phyloP scores from a whole-genome alignment of 1,140 invertebrate species.

The Bathynomus jamesi region DNA sequence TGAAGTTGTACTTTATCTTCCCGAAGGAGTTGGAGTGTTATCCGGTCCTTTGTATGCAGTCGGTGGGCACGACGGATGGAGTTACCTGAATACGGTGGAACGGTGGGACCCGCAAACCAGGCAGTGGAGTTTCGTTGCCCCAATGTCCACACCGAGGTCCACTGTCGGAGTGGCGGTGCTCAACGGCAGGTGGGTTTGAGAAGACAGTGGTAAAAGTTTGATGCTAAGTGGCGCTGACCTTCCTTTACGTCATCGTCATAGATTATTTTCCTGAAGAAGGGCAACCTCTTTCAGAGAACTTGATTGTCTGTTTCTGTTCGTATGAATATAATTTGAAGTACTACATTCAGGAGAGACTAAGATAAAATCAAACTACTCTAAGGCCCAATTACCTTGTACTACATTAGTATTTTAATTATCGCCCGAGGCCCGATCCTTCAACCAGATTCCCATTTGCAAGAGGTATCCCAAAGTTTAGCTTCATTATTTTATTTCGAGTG shows the following conservation, averaged over 20 bases:
- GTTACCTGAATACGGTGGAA: conserved; percentile 86
- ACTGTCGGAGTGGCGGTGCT: conserved; percentile 84
- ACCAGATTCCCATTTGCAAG: too few relatives aligned
- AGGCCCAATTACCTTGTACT: too few relatives aligned
- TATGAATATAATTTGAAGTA: too few relatives aligned
- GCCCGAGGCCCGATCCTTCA: too few relatives aligned
- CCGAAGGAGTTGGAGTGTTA: conserved; percentile 71
- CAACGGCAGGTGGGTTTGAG: conserved; percentile 57
- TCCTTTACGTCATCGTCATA: not conserved
- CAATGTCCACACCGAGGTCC: conserved; percentile 76
- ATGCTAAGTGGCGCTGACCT: too few relatives aligned
- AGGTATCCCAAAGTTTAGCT: too few relatives aligned
- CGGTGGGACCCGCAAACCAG: conserved; percentile 77
- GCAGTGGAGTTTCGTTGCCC: conserved; percentile 77
- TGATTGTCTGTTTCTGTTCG: too few relatives aligned
- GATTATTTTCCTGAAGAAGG: not conserved
- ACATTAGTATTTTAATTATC: too few relatives aligned
- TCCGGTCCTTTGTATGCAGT: conserved; percentile 85
- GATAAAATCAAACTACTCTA: too few relatives aligned
- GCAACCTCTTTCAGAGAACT: not conserved
- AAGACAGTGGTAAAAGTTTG: not conserved
- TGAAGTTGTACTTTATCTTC: not conserved
- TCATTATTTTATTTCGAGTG: not conserved
- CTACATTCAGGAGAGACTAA: too few relatives aligned
- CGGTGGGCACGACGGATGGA: conserved; percentile 90